Evolutionary conservation across 1,140 invertebrate genomes (phyloP).

Genomic region (Hylaeus anthracinus): DNA sequence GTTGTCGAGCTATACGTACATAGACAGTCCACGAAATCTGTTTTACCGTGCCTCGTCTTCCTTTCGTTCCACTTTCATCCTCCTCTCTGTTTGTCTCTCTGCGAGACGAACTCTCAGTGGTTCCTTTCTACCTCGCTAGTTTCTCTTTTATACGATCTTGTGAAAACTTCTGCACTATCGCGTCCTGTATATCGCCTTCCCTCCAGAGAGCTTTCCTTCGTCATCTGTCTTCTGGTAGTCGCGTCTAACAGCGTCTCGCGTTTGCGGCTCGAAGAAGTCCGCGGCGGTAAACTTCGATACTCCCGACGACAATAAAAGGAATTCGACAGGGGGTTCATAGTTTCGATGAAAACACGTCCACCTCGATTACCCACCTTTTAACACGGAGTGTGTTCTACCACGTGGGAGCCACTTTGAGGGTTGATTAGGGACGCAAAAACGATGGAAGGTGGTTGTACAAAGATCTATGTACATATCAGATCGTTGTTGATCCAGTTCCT

Average conservation of each 20-base stretch:
- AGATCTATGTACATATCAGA: no score
- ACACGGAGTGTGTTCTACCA: neutral
- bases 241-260: constrained; percentile 44
- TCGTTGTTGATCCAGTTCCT: no score
- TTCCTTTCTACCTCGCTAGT: constrained; percentile 41
- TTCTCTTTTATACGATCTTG: constrained; percentile 59
- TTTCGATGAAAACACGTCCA: neutral
- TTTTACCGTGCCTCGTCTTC: constrained; percentile 41
- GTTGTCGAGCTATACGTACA: constrained; percentile 8
- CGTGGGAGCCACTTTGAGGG: no score
- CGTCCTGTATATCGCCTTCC: constrained; percentile 34
- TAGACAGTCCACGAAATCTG: constrained; percentile 43
- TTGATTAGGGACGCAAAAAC: no score
- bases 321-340: no score
- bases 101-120: constrained; percentile 14
- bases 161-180: constrained; percentile 54
- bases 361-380: constrained; percentile 12
- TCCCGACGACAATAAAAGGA: constrained; percentile 21
- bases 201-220: constrained; percentile 53
- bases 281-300: constrained; percentile 29
- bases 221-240: constrained; percentile 33
- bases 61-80: constrained; percentile 12
- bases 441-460: no score
- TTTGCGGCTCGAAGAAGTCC: constrained; percentile 21
- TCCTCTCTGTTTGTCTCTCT: constrained; percentile 8